These are phyloP conservation scores for Lagopus leucura DNA, from an alignment of 2,113 vertebrate genomes.

Conservation along the genomic window DNA sequence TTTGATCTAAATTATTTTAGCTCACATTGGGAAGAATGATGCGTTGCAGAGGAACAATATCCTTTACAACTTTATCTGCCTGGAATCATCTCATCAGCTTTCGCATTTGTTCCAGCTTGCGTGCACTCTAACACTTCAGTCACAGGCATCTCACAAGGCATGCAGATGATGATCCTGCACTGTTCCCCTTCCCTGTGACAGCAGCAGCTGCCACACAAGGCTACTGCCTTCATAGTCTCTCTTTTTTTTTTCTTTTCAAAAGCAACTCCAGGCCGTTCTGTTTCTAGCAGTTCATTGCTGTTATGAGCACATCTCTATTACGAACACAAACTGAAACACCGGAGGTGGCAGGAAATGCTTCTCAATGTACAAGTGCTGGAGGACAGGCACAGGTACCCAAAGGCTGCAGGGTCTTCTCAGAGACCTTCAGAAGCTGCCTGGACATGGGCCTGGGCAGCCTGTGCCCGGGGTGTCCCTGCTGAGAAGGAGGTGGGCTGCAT, in stretches of 20 bases:
- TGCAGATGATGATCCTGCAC: not conserved
- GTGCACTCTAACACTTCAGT: not conserved
- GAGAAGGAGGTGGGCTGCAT: not conserved
- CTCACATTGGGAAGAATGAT: not conserved
- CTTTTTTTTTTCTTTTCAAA: not conserved
- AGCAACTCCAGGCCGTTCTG: not conserved
- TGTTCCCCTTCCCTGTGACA: not conserved
- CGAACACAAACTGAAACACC: not conserved
- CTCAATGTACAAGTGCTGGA: not conserved
- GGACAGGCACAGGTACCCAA: not conserved
- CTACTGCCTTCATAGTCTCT: not conserved
- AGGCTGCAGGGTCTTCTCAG: not conserved
- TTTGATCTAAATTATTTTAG: conserved; percentile 32
- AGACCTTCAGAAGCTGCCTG: not conserved
- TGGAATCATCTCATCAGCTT: not conserved
- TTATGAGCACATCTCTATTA: not conserved
- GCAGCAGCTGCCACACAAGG: not conserved
- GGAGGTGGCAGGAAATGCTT: not conserved
- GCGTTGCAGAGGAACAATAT: not conserved
- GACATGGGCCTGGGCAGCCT: not conserved
- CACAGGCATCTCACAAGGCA: not conserved
- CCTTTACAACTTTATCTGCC: not conserved
- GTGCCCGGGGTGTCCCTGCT: not conserved
- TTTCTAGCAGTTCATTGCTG: not conserved
- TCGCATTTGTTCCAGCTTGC: not conserved